Conservation (phyloP, 2,113 vertebrate species). For the Plecturocebus donacophilus region DNA sequence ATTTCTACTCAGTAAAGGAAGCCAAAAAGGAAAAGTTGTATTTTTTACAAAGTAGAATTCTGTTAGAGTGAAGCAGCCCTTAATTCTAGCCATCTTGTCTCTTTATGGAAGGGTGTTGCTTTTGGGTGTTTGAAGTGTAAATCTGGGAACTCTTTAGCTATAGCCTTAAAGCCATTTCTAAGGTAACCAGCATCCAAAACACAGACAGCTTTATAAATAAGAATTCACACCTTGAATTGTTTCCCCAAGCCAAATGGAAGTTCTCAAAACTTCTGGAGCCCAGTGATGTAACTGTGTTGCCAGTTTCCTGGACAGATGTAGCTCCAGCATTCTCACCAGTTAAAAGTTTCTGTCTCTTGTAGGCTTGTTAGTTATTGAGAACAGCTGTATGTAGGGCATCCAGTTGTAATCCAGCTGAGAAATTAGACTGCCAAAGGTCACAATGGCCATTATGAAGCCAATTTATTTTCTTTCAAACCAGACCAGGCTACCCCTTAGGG, state of each 20-base stretch:
- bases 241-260: slow-evolving; percentile 54
- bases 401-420: not conserved
- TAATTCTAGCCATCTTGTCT: not conserved
- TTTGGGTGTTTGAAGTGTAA: slow-evolving; percentile 45
- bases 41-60: slow-evolving; percentile 29
- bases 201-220: slow-evolving; percentile 57
- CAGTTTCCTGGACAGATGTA: slow-evolving; percentile 41
- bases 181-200: slow-evolving; percentile 66
- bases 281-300: not conserved
- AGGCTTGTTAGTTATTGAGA: not conserved
- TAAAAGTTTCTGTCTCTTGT: slow-evolving; percentile 34
- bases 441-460: not conserved
- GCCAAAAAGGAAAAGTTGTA: not conserved
- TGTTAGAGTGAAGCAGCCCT: not conserved
- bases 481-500: not conserved
- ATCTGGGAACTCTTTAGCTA: slow-evolving; percentile 31
- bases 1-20: not conserved
- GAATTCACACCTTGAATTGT: slow-evolving; percentile 65
- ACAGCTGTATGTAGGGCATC: not conserved
- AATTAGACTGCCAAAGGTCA: not conserved
- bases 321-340: slow-evolving; percentile 47
- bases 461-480: slow-evolving; percentile 6
- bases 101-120: not conserved
- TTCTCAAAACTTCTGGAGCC: not conserved
- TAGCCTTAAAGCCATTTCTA: slow-evolving; percentile 61